Evolutionary conservation across 2,888 invertebrate species (phyloP), one percentile per base, ranked within the genome.

Genomic region (Lordiphosa andalusiaca): DNA sequence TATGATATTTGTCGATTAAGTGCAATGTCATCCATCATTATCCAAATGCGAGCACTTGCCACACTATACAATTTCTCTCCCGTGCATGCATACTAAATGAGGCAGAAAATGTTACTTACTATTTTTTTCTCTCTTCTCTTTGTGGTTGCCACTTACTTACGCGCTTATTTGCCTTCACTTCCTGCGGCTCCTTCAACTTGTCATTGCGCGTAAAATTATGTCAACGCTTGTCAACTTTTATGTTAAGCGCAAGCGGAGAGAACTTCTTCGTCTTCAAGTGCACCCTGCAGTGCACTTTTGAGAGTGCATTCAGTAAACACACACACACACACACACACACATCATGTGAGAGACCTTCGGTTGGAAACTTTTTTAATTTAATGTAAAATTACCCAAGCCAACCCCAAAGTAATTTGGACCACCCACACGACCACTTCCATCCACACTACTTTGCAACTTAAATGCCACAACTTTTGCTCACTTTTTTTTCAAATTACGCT

Each of bases 201-300:
- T 84, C 84, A 73, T 67, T 67, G 78, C 82, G 71, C 73, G 78
- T 81, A 81, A 84, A 78, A 78, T 78, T 78, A 78, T 84, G 78
- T 78, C 78, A 78, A 81, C 84, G 84, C 84, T 73, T 84, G 82
- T 84, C 78, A 78, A 78, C 81, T 78, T 81, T 80, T 73, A 63
- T 73, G 54, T 51, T 51, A 50, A 64, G 55, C 38, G 10, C 46
- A 52, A 39, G 12, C 10, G 16, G 19, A 53, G 38, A 61, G 57
- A 69, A 78, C 73, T 68, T 70, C 60, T 59, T 51, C 51, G 30
- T 30, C 30, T 44, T 51, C 68, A 63, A 80, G 67, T 80, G 76
- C 42, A 48, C 44, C 57, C 53, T 54, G 66, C 64, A 77, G 81
- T 75, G 81, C 63, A 30, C 69, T 69, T 66, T 73, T 73, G 71